These are phyloP conservation scores for Tipula lateralis DNA, from an alignment of 2,888 invertebrate species.

Conservation along the genomic window DNA sequence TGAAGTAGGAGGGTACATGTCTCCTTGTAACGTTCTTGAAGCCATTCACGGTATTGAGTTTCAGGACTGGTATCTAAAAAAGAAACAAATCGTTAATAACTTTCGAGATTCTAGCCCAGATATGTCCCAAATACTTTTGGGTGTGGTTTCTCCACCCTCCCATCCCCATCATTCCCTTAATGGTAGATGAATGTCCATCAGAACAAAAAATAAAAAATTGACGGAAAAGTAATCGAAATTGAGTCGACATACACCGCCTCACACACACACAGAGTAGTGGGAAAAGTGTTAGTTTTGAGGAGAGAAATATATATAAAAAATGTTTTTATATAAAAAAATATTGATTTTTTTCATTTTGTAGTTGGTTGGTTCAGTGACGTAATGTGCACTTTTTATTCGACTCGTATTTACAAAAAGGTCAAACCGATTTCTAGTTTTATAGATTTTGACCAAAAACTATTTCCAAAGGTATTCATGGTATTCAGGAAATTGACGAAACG, in stretches of 20 bases:
- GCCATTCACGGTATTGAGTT: conserved; percentile 62
- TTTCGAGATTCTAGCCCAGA: no score
- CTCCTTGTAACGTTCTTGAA: conserved; percentile 65
- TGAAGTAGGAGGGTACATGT: conserved; percentile 56
- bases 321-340: neutral
- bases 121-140: neutral
- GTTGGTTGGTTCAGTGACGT: conserved; percentile 5
- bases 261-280: neutral
- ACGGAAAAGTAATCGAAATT: neutral
- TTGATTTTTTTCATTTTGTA: neutral
- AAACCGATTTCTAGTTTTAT: neutral
- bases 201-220: neutral
- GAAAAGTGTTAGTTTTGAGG: neutral
- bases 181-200: neutral
- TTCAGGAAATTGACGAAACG: neutral
- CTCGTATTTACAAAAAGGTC: neutral
- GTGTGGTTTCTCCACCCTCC: neutral
- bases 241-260: neutral
- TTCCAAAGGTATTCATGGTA: neutral
- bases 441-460: neutral
- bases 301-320: neutral
- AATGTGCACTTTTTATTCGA: neutral
- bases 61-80: conserved; percentile 54
- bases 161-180: neutral
- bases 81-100: conserved; percentile 2